These are phyloP conservation scores for Acrobasis suavella DNA, from an alignment of 2,888 invertebrate genomes.

Conservation along the genomic window DNA sequence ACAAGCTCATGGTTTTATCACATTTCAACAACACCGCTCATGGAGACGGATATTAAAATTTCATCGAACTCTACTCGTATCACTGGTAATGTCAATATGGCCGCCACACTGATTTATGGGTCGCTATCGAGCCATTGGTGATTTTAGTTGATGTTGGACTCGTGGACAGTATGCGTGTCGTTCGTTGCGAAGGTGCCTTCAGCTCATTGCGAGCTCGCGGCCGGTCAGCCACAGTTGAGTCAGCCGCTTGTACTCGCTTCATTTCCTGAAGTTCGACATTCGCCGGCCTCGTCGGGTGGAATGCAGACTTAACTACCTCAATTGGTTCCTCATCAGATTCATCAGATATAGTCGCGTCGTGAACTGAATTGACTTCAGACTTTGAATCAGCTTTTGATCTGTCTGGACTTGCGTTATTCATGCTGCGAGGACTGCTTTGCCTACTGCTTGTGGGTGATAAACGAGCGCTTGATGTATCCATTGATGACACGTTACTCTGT, in stretches of 20 bases:
- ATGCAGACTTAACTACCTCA: slow-evolving; percentile 89
- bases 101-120: slow-evolving; percentile 88
- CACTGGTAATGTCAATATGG: slow-evolving; percentile 83
- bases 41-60: slow-evolving; percentile 46
- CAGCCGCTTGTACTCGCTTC: slow-evolving; percentile 81
- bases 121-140: slow-evolving; percentile 75
- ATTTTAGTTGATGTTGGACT: slow-evolving; percentile 84
- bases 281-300: slow-evolving; percentile 85
- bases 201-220: slow-evolving; percentile 77
- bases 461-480: slow-evolving; percentile 73
- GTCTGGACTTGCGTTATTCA: slow-evolving; percentile 69
- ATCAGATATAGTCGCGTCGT: slow-evolving; percentile 83
- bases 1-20: slow-evolving; percentile 81
- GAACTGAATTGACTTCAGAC: slow-evolving; percentile 84
- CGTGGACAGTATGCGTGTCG: slow-evolving; percentile 64
- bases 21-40: slow-evolving; percentile 65
- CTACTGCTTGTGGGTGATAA: slow-evolving; percentile 82
- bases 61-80: slow-evolving; percentile 39
- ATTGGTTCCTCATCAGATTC: slow-evolving; percentile 88
- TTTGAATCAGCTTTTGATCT: slow-evolving; percentile 81
- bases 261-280: slow-evolving; percentile 81
- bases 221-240: slow-evolving; percentile 82
- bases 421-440: slow-evolving; percentile 80
- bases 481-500: slow-evolving; percentile 72
- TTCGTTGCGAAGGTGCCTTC: slow-evolving; percentile 83